Evolutionary conservation across 2,797 vertebrate genomes (phyloP), one percentile per base, ranked within the genome.

Genomic region (Cheirogaleus major): DNA sequence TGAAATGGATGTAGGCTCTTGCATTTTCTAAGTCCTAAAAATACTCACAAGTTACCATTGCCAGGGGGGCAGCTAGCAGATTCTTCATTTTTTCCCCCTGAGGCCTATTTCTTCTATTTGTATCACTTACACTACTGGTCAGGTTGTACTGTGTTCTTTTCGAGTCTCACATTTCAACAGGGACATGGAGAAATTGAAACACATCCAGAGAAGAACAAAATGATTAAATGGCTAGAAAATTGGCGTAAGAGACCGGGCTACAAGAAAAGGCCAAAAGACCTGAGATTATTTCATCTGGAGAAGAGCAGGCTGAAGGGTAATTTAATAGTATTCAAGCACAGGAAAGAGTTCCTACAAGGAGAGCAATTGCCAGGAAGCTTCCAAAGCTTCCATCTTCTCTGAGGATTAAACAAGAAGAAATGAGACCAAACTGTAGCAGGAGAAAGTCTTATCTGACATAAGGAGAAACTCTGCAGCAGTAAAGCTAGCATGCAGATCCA

Each of bases 121-220:
- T 61, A 50, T 93, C 85, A 73, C 87, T 93, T 69, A 79, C 4
- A 30, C 72, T 84, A 80, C 70, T 43, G 87, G 94, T 93, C 92
- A 82, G 67, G 95, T 23, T 95, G 94, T 63, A 65, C 87, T 22
- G 23, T 95, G 83, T 97, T 95, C 93, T 93, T 80, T 70, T 61
- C 0, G 14, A 94, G 72, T 78, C 73, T 93, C 89, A 65, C 43
- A 75, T 90, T 94, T 94, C 45, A 94, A 73, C 7, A 48, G 91
- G 91, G 59, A 95, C 85, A 78, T 2, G 35, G 84, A 97, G 89
- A 93, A 97, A 97, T 52, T 80, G 84, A 89, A 97, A 95, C 67
- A 81, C 27, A 91, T n/a, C 72, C 92, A 93, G n/a, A 88, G 70
- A 85, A 50, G 25, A 96, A 85, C 50, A 92, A 92, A 87, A 84